These are phyloP conservation scores for Oryctolagus cuniculus DNA, from an alignment of 2,113 vertebrate species.

Conservation along the genomic window mOryCun1.1 NC_091445.1:18780501-18781000, in stretches of 20 bases:
- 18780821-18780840: not conserved
- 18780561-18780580: not conserved
- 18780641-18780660: not conserved
- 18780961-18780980: not conserved
- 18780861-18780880: not conserved
- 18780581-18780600: not conserved
- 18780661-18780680: not conserved
- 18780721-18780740: not conserved
- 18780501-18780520: not conserved
- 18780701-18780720: not conserved
- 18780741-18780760: not conserved
- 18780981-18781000: not conserved
- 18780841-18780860: not conserved
- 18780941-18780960: not conserved
- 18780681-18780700: not conserved
- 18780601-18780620: slow-evolving; percentile 8
- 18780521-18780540: not conserved
- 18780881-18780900: not conserved
- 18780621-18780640: not conserved
- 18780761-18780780: not conserved
- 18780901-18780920: not conserved
- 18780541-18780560: not conserved
- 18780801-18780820: not conserved
- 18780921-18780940: not conserved
- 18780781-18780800: not conserved